These are phyloP conservation scores for Anguilla marmorata DNA, from an alignment of 2,797 vertebrate species.

Conservation along the genomic window DNA sequence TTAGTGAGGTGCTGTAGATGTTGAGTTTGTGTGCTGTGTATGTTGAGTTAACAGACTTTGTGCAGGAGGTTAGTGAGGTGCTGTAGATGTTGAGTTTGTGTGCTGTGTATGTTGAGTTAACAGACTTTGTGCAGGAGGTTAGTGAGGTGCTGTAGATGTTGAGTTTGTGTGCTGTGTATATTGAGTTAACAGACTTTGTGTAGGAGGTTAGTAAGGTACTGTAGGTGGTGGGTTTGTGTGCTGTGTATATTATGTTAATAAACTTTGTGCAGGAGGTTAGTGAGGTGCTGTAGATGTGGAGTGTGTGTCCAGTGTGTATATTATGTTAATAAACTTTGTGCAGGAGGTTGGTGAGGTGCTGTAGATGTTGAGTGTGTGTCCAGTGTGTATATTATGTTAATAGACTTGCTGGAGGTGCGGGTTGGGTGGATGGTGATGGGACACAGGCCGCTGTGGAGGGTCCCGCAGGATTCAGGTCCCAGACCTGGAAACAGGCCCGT, in stretches of 20 bases:
- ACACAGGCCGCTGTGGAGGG: conserved; percentile 24
- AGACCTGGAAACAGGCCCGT: conserved; percentile 28
- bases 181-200: not conserved
- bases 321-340: not conserved
- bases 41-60: not conserved
- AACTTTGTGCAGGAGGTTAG: not conserved
- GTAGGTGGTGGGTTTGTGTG: not conserved
- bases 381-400: conserved; percentile 22
- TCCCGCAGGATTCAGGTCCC: conserved; percentile 33
- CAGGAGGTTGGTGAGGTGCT: conserved; percentile 19
- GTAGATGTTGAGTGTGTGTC: conserved; percentile 37
- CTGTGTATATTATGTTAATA: not conserved
- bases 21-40: not conserved
- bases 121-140: not conserved
- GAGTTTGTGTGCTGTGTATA: not conserved
- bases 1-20: not conserved
- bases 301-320: not conserved
- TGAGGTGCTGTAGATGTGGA: not conserved
- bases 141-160: not conserved
- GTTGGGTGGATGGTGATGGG: conserved; percentile 1
- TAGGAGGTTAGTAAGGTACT: not conserved
- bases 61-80: not conserved
- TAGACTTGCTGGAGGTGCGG: conserved; percentile 25
- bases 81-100: not conserved
- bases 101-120: not conserved